Percentiles rank a stretch among this genome's conserved stretches.
phyloP scores from a whole-genome alignment of 2,797 vertebrate genomes.

The Pseudochirops cupreus region DNA sequence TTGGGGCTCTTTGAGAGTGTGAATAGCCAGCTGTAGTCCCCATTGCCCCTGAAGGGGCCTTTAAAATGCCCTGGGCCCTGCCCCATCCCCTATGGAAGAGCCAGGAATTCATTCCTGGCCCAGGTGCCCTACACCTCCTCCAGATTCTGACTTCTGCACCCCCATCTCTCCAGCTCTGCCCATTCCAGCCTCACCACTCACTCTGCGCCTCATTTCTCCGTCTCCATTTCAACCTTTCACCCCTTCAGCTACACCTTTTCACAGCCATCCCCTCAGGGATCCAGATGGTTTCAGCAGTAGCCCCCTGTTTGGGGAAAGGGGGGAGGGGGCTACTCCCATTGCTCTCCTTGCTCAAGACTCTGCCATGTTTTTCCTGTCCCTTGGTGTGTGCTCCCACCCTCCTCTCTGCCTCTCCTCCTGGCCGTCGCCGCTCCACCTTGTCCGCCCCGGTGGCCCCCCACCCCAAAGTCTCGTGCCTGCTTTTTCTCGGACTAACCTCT shows the following conservation, averaged over 20 bases:
- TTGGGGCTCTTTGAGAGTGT: background rate
- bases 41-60: no score
- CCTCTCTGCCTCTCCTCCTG: slow-evolving; percentile 84
- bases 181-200: slow-evolving; percentile 11
- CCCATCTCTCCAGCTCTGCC: background rate
- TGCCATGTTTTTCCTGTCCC: slow-evolving; percentile 84
- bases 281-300: slow-evolving; percentile 63
- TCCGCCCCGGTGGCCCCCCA: slow-evolving; percentile 85
- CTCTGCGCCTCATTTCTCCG: slow-evolving; percentile 65
- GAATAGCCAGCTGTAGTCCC: background rate
- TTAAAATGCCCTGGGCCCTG: background rate
- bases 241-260: slow-evolving; percentile 64
- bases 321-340: slow-evolving; percentile 79
- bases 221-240: slow-evolving; percentile 69
- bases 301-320: slow-evolving; percentile 47
- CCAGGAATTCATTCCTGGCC: no score
- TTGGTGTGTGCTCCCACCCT: slow-evolving; percentile 78
- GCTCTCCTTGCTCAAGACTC: slow-evolving; percentile 82
- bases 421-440: slow-evolving; percentile 86
- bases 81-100: no score
- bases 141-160: background rate
- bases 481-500: slow-evolving; percentile 70
- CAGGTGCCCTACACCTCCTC: background rate
- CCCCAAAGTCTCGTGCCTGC: slow-evolving; percentile 78
- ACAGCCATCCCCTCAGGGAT: slow-evolving; percentile 57